Evolutionary conservation across 1,140 invertebrate species (phyloP), one percentile per base, ranked within the genome.

Genomic region (Ylistrum balloti): DNA sequence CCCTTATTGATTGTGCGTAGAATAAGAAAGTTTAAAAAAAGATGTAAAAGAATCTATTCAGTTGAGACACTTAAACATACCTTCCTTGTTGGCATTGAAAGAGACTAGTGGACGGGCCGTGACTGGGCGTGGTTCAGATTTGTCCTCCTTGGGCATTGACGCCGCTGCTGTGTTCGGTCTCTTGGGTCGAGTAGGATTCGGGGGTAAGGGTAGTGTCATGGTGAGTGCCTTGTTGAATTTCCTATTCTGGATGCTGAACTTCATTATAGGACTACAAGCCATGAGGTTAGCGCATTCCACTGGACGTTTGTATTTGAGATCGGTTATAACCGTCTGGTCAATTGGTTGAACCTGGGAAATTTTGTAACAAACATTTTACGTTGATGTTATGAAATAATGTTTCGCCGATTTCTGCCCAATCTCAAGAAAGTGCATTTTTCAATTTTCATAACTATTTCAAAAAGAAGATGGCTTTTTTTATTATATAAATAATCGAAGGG

Each of bases 301-400:
- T 0, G 91, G 91, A 22, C 88, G 41, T 35, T 92, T 48, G n/a
- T 89, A 33, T 34, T 92, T 94, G 15, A 95, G 33, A 13, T 94
- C 94, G 0, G 91, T 88, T 5, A 95, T 91, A 2, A 91, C 35
- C 20, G 85, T 86, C 0, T 90, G 89, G 38, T 95, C 95, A 74
- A 95, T 91, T 13, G 90, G 90, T 86, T 95, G 94, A 41, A 95
- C 92, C 95, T 95, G 87, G 7, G n/a, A 74, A 48, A 48, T n/a
- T n/a, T n/a, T n/a, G n/a, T n/a, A n/a, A n/a, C n/a, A n/a, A n/a
- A n/a, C n/a, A n/a, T n/a, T n/a, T n/a, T n/a, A n/a, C n/a, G n/a
- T n/a, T n/a, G n/a, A n/a, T n/a, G n/a, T n/a, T n/a, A n/a, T n/a
- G n/a, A n/a, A n/a, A n/a, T n/a, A n/a, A n/a, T n/a, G n/a, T n/a